phyloP scores from a whole-genome alignment of 2,797 vertebrate genomes.

The Epinephelus coioides region DNA sequence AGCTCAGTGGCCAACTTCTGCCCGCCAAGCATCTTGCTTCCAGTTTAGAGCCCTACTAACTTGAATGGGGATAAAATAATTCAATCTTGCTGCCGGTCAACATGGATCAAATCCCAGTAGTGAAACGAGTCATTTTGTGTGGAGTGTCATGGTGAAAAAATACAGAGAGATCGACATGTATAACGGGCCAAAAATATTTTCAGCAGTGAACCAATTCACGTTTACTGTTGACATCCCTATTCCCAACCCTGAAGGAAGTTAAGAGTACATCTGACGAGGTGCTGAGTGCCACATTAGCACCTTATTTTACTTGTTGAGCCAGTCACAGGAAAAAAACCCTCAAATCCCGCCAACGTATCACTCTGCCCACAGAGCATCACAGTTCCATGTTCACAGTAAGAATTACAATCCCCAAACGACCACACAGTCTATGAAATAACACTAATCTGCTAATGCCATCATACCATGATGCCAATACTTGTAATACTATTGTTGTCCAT shows the following conservation, averaged over 20 bases:
- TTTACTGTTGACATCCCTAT: too few relatives aligned
- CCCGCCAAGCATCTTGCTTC: too few relatives aligned
- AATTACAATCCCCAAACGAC: slow-evolving; percentile 29
- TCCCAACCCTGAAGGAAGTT: neutral
- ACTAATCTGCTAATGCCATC: slow-evolving; percentile 58
- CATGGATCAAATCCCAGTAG: too few relatives aligned
- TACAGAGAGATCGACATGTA: too few relatives aligned
- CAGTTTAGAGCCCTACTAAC: too few relatives aligned
- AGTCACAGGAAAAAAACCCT: slow-evolving; percentile 10
- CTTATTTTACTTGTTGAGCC: neutral
- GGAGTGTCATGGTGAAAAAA: too few relatives aligned
- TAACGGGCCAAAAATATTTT: too few relatives aligned
- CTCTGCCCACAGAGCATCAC: slow-evolving; percentile 16
- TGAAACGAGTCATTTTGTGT: too few relatives aligned
- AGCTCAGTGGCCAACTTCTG: too few relatives aligned
- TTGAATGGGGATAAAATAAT: too few relatives aligned
- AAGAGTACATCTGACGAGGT: neutral
- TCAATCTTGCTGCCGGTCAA: too few relatives aligned
- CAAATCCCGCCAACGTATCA: neutral
- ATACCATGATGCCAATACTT: slow-evolving; percentile 34
- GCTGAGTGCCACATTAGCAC: slow-evolving; percentile 23
- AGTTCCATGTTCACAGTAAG: slow-evolving; percentile 7
- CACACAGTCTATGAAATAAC: slow-evolving; percentile 32
- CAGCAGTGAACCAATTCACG: too few relatives aligned
- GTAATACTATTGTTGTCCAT: slow-evolving; percentile 53